Evolutionary conservation across 2,888 invertebrate genomes (phyloP), one percentile per base, ranked within the genome.

Genomic region (Cosmopolites sordidus): DNA sequence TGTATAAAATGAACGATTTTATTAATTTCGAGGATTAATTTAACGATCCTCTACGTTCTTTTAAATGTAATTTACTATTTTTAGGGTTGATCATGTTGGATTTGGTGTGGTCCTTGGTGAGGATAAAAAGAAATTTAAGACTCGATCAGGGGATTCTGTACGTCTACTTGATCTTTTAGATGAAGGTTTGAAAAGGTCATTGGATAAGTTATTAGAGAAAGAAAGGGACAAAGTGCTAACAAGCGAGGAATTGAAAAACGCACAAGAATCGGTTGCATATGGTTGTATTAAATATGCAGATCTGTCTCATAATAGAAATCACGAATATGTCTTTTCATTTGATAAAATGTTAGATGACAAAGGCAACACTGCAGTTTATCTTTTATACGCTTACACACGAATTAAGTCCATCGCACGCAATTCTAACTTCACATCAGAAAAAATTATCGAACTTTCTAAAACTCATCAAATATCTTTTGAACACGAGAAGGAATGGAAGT

Each of bases 251-350:
- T 73, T 98, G 27, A 82, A 82, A 64, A 75, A 77, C 43, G 95
- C 95, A 0, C 89, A 92, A 73, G 87, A 92, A 76, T 87, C 96
- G 0, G 84, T 99, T 0, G 98, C 98, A 0, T 98, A 95, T 73
- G 96, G 98, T 2, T 99, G 99, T 70, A 95, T 99, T 51, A 99
- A 97, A 73, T 99, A 99, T 73, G 89, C 98, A 2, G 99, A 99
- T 78, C 79, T 99, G 43, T 90, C 89, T 11, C 95, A 97, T 68
- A 95, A 95, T 72, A 82, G 96, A 56, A 84, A 83, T 51, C 89
- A 91, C 70, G 98, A 98, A 69, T 99, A 99, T 70, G 84, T 98
- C 1, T 99, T 99, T 76, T 97, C 96, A 1, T 99, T 97, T 75
- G 96, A 99, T 69, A 94, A 94, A 75, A 99, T 99, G 99, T 78